Base-by-base conservation (phyloP, 2,113 vertebrate species). In the Stegastes partitus region DNA sequence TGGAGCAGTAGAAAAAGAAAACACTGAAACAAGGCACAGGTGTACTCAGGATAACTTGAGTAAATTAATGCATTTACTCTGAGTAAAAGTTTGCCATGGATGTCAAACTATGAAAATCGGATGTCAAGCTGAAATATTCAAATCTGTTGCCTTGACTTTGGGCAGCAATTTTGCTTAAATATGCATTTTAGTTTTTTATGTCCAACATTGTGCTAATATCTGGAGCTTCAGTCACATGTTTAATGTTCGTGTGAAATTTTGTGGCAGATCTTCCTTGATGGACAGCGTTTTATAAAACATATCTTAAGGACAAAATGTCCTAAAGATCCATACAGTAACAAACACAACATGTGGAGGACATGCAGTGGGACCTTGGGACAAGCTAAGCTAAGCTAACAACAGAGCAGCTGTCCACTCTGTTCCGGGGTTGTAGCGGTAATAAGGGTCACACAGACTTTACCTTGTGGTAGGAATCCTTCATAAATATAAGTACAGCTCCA, bases 301-400 rank as follows among this genome's bases (percentile, higher is more conserved):
- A n/a, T 16, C n/a, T 9, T 12, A 12, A 26, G 8, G 4, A 21
- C 5, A 26, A 10, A 10, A 42, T 44, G 3, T 4, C 22, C 2
- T 25, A 22, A 45, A 34, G 8, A 59, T 1, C 19, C 45, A n/a
- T 31, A 3, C 16, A 47, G 9, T 14, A 37, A 26, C 16, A 31
- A 37, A 22, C 2, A 19, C 28, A 44, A 11, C 4, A 49, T n/a
- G 66, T 44, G 68, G 68, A 87, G 77, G 88, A 53, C 86, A 83
- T 11, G 31, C 11, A 57, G 21, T 9, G 11, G 31, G 73, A 77
- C 79, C 74, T 78, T 70, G 79, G 37, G 26, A 70, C 47, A 22
- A 82, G 77, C 74, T 80, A 56, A 51, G 34, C 19, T 75, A 87
- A 80, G 77, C 76, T 81, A 87, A 81, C 31, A 82, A 77, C 34